Conservation (phyloP, 2,888 invertebrate species). For the Dryobota labecula region DNA sequence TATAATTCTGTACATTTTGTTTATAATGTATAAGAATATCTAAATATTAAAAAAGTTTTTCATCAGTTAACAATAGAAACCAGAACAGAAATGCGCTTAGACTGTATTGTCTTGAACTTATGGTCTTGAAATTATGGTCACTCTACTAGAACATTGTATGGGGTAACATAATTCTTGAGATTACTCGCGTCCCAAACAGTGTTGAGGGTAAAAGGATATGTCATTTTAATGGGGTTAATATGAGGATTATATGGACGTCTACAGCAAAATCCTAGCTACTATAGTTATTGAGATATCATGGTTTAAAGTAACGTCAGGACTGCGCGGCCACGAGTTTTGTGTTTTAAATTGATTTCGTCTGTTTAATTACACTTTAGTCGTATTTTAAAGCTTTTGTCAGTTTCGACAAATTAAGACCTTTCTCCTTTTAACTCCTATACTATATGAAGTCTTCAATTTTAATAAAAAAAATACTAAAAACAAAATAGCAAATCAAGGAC, state of each 20-base stretch:
- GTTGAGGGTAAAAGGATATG: constrained; percentile 42
- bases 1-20: no score
- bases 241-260: constrained; percentile 42
- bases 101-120: constrained; percentile 42
- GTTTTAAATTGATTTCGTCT: constrained; percentile 43
- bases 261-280: constrained; percentile 42
- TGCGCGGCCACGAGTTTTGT: constrained; percentile 42
- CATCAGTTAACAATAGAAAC: no score
- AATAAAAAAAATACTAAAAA: constrained; percentile 45
- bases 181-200: constrained; percentile 35
- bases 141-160: constrained; percentile 45
- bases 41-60: constrained; percentile 48
- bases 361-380: constrained; percentile 37
- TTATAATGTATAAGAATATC: constrained; percentile 44
- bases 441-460: constrained; percentile 45
- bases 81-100: constrained; percentile 44
- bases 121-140: constrained; percentile 33
- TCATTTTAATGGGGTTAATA: constrained; percentile 43
- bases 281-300: constrained; percentile 45
- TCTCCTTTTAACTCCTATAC: constrained; percentile 43
- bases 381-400: constrained; percentile 42
- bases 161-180: constrained; percentile 37
- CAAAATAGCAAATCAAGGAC: constrained; percentile 46
- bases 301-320: constrained; percentile 45
- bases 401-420: constrained; percentile 41